Evolutionary conservation across 1,140 invertebrate genomes (phyloP), one percentile per base, ranked within the genome.

Genomic region (Drosophila obscura): DNA sequence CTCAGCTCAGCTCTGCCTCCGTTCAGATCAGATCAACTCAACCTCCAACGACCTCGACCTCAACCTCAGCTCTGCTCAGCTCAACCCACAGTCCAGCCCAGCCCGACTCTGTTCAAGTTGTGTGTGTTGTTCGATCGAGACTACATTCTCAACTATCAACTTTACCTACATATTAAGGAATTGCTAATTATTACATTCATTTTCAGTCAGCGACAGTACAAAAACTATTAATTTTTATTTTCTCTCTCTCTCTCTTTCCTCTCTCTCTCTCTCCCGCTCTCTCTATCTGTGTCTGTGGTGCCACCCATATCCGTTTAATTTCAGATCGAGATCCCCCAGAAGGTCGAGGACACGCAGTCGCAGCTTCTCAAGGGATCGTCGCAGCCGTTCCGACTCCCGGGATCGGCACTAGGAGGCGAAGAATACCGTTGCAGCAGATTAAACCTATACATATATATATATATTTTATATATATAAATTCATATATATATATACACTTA

Each of bases 311-410:
- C 41, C 63, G 43, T 88, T 19, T 91, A 66, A 63, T 93, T 93
- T 46, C 92, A 93, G 93, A 88, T 93, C 93, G 28, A 92, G 93
- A 48, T 93, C 93, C 13, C 93, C 93, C 39, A 81, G 93, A 58
- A 91, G 93, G 19, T 93, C 93, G 2, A 87, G 93, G 43, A 92
- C 92, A 41, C 89, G 92, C 48, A 93, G 93, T 16, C 83, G 93
- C 63, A 93, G 93, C 59, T 92, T 93, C 59, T 93, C 93, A 61
- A 83, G 92, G 55, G 92, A 93, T 61, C 84, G 92, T 72, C 89
- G 93, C 66, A 93, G 93, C 71, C 92, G 93, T 52, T 93, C 92
- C 41, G 93, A 93, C 62, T 93, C 93, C 5, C 91, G 93, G 73
- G 93, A 93, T 79, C 92, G 93, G 44, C 93, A 93, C 72, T 93